Conservation (phyloP, 1,140 invertebrate species). For the Asobara japonica region DNA sequence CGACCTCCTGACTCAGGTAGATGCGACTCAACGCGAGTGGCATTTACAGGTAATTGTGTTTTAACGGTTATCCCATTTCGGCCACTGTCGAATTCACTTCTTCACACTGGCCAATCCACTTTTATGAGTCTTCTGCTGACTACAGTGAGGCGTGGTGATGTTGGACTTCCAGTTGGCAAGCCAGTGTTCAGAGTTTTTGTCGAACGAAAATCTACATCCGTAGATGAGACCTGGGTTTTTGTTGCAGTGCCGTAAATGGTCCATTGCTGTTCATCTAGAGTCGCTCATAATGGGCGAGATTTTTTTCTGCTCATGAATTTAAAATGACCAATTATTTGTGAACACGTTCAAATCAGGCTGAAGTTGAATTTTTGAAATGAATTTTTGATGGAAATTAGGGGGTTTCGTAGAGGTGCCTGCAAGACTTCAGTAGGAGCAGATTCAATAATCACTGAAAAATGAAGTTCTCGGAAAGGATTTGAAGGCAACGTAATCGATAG, state of each 20-base stretch:
- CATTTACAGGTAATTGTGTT: slow-evolving; percentile 57
- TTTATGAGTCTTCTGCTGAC: slow-evolving; percentile 47
- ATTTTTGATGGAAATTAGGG: too few species aligned
- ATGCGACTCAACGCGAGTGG: slow-evolving; percentile 48
- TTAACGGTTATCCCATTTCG: slow-evolving; percentile 47
- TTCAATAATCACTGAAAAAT: too few species aligned
- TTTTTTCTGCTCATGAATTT: neutral
- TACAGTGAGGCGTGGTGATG: neutral
- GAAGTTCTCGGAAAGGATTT: too few species aligned
- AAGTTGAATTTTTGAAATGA: too few species aligned
- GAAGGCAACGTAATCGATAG: too few species aligned
- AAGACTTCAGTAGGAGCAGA: too few species aligned
- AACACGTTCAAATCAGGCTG: too few species aligned
- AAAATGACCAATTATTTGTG: neutral
- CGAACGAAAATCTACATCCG: slow-evolving; percentile 35
- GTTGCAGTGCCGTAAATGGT: slow-evolving; percentile 8
- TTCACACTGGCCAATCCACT: slow-evolving; percentile 41
- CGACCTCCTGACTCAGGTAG: too few species aligned
- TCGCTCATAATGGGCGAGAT: neutral
- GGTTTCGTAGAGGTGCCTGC: too few species aligned
- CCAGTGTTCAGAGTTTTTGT: too few species aligned
- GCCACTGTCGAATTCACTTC: slow-evolving; percentile 52
- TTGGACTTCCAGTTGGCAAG: neutral
- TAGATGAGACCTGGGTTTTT: slow-evolving; percentile 49
- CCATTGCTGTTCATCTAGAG: neutral